Evolutionary conservation across 2,113 vertebrate species (phyloP).

Genomic region (Sander lucioperca): DNA sequence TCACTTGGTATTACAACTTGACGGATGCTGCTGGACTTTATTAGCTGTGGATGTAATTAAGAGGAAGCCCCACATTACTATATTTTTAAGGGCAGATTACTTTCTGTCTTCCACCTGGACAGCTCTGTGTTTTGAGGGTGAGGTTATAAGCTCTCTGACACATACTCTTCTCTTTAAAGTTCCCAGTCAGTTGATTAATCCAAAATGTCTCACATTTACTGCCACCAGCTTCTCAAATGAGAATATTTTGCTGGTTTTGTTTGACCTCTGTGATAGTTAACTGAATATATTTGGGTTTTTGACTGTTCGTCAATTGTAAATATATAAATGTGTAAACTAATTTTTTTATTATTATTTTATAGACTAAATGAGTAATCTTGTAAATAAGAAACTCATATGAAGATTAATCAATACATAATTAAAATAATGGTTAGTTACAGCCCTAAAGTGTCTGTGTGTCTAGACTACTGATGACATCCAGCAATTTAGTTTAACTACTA

Average conservation of each 20-base stretch:
- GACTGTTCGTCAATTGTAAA: background rate
- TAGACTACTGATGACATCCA: background rate
- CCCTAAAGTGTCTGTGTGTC: too few relatives aligned
- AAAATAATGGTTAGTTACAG: background rate
- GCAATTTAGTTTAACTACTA: background rate
- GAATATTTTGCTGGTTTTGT: background rate
- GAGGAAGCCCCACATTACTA: constrained; percentile 35
- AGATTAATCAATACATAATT: background rate
- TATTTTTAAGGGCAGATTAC: constrained; percentile 26
- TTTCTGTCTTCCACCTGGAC: background rate
- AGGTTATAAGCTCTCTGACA: constrained; percentile 17
- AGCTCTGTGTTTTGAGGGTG: constrained; percentile 10
- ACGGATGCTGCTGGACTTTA: constrained; percentile 45
- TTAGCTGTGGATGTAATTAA: constrained; percentile 59
- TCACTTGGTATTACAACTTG: constrained; percentile 45
- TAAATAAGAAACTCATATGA: background rate
- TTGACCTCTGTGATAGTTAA: background rate
- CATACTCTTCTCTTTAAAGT: background rate
- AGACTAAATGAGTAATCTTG: background rate
- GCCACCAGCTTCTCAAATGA: background rate
- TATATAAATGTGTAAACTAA: background rate
- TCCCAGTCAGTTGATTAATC: background rate
- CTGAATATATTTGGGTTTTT: background rate
- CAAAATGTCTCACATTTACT: background rate
- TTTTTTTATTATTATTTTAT: background rate